Evolutionary conservation across 2,113 vertebrate genomes (phyloP), one percentile per base, ranked within the genome.

Genomic region (Rhea pennata): DNA sequence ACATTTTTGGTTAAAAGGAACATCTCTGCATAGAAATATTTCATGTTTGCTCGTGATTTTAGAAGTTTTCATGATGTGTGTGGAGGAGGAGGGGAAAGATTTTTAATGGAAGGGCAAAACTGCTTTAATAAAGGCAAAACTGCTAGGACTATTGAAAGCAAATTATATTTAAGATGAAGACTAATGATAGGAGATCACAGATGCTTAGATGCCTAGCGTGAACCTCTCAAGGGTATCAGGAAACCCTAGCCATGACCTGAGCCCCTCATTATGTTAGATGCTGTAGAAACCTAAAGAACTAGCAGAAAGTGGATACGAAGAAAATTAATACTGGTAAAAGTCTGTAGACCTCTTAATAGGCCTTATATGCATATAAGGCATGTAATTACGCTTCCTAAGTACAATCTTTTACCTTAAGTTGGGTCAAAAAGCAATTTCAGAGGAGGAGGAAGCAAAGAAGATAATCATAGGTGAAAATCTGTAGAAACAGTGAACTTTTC

Each of bases 401-500:
- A 0, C 39, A 73, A 27, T n/a, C 26, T 95, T 85, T 91, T 76
- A 83, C 85, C 54, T 90, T 31, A 42, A 56, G 15, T 77, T 88
- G 77, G 54, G 46, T 46, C 24, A 46, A 94, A 92, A 29, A 0
- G 1, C 59, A 70, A 88, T 86, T 93, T 88, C 54, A 71, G 71
- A 40, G 56, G 27, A 87, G 87, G 70, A 53, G 73, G 26, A 87
- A 95, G 80, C 67, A 85, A 95, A 94, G 87, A 54, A 90, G 91
- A 70, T 58, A 39, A 78, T 93, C 44, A 5, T 4, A 83, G 87
- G 92, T 61, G 84, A 89, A 95, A 92, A 96, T 83, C 67, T 71
- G 64, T 83, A 4, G 15, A 88, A 86, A 64, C 50, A 61, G 79
- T 96, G 94, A 97, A 97, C 96, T 96, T 90, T 95, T 96, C 85